Percentiles rank a stretch among this genome's conserved stretches.
Evolutionary conservation across 1,140 invertebrate genomes (phyloP).

Genomic region (Armadillidium nasatum): DNA sequence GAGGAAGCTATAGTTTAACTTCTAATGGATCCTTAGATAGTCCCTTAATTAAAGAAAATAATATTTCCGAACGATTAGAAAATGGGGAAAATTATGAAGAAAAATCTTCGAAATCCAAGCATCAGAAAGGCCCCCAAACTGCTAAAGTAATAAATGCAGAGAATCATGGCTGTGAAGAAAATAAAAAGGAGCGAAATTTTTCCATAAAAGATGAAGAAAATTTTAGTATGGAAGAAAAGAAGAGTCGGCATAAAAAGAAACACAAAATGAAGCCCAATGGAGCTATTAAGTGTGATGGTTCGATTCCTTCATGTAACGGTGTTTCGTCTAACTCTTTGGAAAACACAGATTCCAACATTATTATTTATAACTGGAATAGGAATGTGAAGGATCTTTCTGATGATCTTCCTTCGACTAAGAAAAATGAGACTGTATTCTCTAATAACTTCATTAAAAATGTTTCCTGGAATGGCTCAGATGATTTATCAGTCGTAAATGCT

Average conservation of each 20-base stretch:
- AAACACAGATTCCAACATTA: not conserved
- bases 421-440: not conserved
- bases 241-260: constrained; percentile 1
- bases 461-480: not conserved
- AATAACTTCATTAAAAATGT: not conserved
- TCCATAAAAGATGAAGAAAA: not conserved
- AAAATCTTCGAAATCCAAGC: not conserved
- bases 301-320: not conserved
- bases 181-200: not conserved
- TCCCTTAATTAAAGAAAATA: not conserved
- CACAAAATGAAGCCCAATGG: not conserved
- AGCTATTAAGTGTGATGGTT: not conserved
- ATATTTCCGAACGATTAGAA: not conserved
- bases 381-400: not conserved
- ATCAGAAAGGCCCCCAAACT: not conserved
- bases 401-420: not conserved
- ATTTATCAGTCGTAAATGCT: constrained; percentile 5
- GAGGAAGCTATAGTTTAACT: not conserved
- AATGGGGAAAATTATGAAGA: not conserved
- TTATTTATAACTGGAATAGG: not conserved
- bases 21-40: not conserved
- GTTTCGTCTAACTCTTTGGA: too few species aligned
- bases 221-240: constrained; percentile 6
- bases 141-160: not conserved
- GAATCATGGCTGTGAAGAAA: not conserved